Evolutionary conservation across 2,113 vertebrate species (phyloP), one percentile per base, ranked within the genome.

Genomic region (Misgurnus mizolepis): DNA sequence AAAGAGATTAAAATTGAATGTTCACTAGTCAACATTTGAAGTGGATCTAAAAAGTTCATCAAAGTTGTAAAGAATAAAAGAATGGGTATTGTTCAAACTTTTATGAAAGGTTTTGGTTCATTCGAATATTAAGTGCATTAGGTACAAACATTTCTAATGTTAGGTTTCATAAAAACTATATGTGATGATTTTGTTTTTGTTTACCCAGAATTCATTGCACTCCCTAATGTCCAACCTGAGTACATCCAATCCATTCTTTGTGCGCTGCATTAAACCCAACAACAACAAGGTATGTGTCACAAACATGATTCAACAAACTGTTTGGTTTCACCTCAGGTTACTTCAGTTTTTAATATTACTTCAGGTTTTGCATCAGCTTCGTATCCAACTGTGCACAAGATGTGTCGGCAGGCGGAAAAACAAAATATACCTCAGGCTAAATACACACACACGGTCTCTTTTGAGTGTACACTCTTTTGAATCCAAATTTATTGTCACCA

Each of bases 181-280:
- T 17, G 4, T 11, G 3, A 40, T 45, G 7, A 10, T 47, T 22
- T 78, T 11, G 2, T 34, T 9, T 78, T 15, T 64, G n/a, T 27
- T 47, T 71, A 40, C 78, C 6, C 85, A 92, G 92, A 88, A 89
- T 60, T 93, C 97, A 0, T 90, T 99, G 76, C 97, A 99, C 89
- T 96, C 96, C 27, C 91, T 99, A 86, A 98, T 99, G 97, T 93
- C 96, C 0, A 98, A 90, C 0, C 93, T 99, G 58, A 97, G 95
- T 89, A 92, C 94, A 10, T 95, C 96, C 47, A 96, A 98, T 79
- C 97, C 97, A 0, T 98, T 93, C 88, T 99, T 99, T 65, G 95
- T 99, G 18, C 93, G 97, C 15, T 99, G 97, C 89, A 97, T 99
- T 94, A 99, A 99, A 90, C 97, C 97, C 65, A 99, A 99, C 2